Conservation (phyloP, 1,140 invertebrate species). For the Drosophila pallidifrons region DNA sequence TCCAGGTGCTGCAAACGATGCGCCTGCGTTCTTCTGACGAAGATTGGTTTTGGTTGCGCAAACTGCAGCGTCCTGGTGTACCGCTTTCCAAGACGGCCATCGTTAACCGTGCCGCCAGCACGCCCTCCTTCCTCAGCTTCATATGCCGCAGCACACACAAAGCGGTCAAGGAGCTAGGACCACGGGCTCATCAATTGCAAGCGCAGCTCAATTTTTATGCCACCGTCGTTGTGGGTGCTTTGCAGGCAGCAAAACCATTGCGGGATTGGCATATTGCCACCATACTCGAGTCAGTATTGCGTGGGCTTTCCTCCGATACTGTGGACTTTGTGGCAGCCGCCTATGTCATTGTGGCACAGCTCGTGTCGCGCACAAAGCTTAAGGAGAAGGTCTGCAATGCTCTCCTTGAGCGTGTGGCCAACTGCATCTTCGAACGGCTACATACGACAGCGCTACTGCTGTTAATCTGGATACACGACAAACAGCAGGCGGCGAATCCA, state of each 20-base stretch:
- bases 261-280: conserved; percentile 89
- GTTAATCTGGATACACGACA: conserved; percentile 87
- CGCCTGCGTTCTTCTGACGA: conserved; percentile 87
- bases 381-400: conserved; percentile 87
- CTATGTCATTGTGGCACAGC: conserved; percentile 90
- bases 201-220: conserved; percentile 92
- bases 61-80: conserved; percentile 90
- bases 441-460: conserved; percentile 85
- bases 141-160: conserved; percentile 89
- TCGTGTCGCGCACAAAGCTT: conserved; percentile 89
- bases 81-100: conserved; percentile 90
- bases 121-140: conserved; percentile 90
- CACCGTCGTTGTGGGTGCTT: conserved; percentile 89
- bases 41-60: conserved; percentile 92
- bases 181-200: conserved; percentile 87
- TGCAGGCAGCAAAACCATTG: conserved; percentile 86
- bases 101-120: conserved; percentile 89
- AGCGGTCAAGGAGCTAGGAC: conserved; percentile 88
- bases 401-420: conserved; percentile 62
- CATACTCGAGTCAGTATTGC: conserved; percentile 89
- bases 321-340: conserved; percentile 90
- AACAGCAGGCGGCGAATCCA: conserved; percentile 84
- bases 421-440: conserved; percentile 66
- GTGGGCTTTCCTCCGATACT: conserved; percentile 89
- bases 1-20: conserved; percentile 92